Base-by-base conservation (phyloP, 1,140 invertebrate genomes). In the Thrips palmi region DNA sequence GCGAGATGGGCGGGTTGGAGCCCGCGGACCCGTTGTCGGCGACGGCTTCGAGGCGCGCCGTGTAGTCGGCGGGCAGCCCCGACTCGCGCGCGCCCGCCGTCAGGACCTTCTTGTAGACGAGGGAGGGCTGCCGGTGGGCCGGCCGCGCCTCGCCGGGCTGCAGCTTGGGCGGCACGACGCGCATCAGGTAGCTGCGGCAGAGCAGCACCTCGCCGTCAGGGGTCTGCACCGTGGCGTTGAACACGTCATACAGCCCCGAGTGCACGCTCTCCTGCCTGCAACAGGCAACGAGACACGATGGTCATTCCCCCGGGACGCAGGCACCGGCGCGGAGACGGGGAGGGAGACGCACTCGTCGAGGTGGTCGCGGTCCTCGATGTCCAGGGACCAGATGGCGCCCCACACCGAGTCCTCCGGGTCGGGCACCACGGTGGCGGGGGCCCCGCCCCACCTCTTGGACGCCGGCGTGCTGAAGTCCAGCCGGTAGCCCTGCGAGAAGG, bases 311-410 rank as follows among this genome's bases (percentile, higher is more conserved):
- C 7, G 28, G 27, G n/a, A 17, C 7, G 33, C 33, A 17, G 5
- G 19, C 5, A 7, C 8, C 8, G 8, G 10, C 25, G 19, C 7
- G 25, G 7, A 36, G 15, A 10, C 8, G 17, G 23, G 37, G 6
- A 28, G 7, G 12, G 22, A 34, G 17, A 42, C 12, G 15, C 10
- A 77, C 74, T 54, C 56, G 52, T 86, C 80, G 33, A 88, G 59
- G 49, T 62, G 54, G 3, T 55, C 44, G 49, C 75, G 58, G 49
- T 87, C 67, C 23, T 54, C 52, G 12, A 63, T 59, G 45, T 73
- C 54, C 36, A 87, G 55, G 59, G 75, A 67, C 81, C 82, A 89
- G 30, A 89, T 53, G 24, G 75, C 71, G 24, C 83, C 83, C 74
- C 77, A 87, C 2, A 85, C 68, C 45, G 66, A 47, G 14, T 54